Evolutionary conservation across 2,113 vertebrate species (phyloP).

Genomic region (Sturnira hondurensis): DNA sequence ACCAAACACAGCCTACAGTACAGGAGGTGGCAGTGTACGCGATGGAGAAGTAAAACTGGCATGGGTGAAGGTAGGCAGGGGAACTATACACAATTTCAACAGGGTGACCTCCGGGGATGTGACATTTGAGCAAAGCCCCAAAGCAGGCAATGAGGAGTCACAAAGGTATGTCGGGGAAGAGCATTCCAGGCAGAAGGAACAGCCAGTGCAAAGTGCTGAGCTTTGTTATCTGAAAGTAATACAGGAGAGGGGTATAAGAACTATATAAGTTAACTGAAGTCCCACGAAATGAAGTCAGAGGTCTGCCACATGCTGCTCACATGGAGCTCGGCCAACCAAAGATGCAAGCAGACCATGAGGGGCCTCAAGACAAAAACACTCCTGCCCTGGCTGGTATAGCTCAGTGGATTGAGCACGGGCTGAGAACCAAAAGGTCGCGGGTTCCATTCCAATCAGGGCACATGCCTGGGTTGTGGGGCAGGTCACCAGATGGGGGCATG

Average conservation of each 20-base stretch:
- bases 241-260: neutral
- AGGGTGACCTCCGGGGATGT: neutral
- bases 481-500: too few species aligned
- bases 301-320: neutral
- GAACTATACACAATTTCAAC: neutral
- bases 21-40: rapidly evolving
- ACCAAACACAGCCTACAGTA: neutral
- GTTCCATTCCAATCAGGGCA: too few species aligned
- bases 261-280: too few species aligned
- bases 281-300: neutral
- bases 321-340: neutral
- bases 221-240: neutral
- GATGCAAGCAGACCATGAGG: neutral
- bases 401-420: too few species aligned
- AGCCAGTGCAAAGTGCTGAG: neutral
- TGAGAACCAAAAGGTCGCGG: too few species aligned
- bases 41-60: neutral
- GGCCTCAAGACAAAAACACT: neutral
- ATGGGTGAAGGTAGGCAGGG: too few species aligned
- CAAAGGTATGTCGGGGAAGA: neutral
- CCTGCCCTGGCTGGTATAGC: too few species aligned
- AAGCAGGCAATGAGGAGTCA: too few species aligned
- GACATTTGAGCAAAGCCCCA: neutral
- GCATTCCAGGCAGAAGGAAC: neutral
- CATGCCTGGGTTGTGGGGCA: too few species aligned